Evolutionary conservation across 2,888 invertebrate genomes (phyloP).

Genomic region (Andrena camellia): DNA sequence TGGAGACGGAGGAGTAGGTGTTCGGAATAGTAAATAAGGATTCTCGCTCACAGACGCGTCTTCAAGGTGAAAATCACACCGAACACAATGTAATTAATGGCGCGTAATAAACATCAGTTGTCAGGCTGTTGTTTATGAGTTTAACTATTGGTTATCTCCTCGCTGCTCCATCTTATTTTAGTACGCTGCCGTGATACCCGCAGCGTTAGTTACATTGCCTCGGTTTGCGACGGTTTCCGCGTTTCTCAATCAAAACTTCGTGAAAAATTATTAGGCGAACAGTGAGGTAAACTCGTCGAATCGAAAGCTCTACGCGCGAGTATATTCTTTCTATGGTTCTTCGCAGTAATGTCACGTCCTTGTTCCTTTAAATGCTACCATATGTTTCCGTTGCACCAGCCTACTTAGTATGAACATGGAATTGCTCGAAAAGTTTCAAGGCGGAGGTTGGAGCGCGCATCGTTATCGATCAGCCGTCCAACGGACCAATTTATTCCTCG

Average conservation of each 20-base stretch:
- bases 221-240: conserved; percentile 18
- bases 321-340: too few species aligned
- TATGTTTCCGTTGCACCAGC: too few species aligned
- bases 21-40: conserved; percentile 18
- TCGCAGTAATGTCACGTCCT: too few species aligned
- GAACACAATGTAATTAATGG: conserved; percentile 16
- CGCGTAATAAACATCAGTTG: conserved; percentile 40
- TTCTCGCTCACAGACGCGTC: conserved; percentile 12
- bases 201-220: not conserved
- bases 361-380: too few species aligned
- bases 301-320: too few species aligned
- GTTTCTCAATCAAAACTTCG: conserved; percentile 4
- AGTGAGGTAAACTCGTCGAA: too few species aligned
- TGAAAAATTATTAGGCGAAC: too few species aligned
- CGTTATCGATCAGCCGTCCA: conserved; percentile 20
- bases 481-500: conserved; percentile 27
- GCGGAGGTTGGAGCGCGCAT: not conserved
- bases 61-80: conserved; percentile 6
- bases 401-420: too few species aligned
- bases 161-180: conserved; percentile 32
- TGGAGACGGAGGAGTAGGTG: not conserved
- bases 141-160: conserved; percentile 36
- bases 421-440: not conserved
- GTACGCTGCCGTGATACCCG: conserved; percentile 1
- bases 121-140: conserved; percentile 24